Evolutionary conservation across 2,113 vertebrate species (phyloP).

Genomic region (Hippocampus comes): DNA sequence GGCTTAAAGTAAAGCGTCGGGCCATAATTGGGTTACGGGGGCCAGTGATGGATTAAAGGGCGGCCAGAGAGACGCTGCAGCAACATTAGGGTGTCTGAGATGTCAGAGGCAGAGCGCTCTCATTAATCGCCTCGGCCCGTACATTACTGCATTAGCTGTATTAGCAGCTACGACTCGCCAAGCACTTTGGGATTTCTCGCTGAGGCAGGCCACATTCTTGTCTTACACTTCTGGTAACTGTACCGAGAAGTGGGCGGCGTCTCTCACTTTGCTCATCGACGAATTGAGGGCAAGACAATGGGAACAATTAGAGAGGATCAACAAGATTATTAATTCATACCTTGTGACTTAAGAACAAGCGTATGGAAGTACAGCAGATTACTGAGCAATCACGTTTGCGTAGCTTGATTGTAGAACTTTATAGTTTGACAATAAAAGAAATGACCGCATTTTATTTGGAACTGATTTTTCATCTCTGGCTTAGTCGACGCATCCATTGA

Average conservation of each 20-base stretch:
- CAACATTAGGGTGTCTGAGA: conserved; percentile 80
- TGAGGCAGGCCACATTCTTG: conserved; percentile 59
- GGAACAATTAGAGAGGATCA: conserved; percentile 13
- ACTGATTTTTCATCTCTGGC: not conserved
- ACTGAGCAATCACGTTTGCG: not conserved
- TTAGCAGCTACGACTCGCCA: conserved; percentile 76
- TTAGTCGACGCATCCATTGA: too few species aligned
- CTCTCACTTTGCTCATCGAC: conserved; percentile 16
- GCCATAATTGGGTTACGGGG: conserved; percentile 76
- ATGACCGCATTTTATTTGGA: not conserved
- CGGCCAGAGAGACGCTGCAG: conserved; percentile 73
- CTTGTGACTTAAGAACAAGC: not conserved
- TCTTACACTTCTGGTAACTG: conserved; percentile 35
- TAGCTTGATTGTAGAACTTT: not conserved
- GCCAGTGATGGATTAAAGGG: conserved; percentile 78
- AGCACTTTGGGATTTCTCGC: conserved; percentile 72
- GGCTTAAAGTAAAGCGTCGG: conserved; percentile 74
- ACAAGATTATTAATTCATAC: conserved; percentile 13
- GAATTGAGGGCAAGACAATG: conserved; percentile 12
- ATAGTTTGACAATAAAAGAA: not conserved
- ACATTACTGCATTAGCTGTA: conserved; percentile 80
- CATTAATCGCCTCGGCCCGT: conserved; percentile 77
- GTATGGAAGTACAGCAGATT: not conserved
- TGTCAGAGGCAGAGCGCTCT: conserved; percentile 74
- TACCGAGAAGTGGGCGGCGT: conserved; percentile 20